Evolutionary conservation across 2,888 invertebrate species (phyloP), one percentile per base, ranked within the genome.

Genomic region (Ochropleura plecta): DNA sequence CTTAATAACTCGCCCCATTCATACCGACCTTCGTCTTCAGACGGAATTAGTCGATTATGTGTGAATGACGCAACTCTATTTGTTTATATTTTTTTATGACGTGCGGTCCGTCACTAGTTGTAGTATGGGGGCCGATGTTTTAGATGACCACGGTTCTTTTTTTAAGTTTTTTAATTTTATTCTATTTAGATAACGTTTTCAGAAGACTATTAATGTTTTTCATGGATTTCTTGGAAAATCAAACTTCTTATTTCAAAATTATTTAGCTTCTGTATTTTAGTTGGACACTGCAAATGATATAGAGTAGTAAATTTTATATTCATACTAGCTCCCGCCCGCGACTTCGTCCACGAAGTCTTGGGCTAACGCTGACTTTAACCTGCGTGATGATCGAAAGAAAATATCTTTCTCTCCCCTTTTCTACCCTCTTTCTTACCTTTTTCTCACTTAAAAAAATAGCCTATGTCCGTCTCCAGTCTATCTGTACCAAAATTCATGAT

Each of bases 1-100:
- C 91, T 91, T 93, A 92, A 94, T 93, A 94, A 93, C 91, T 93
- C 30, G 85, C 88, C 86, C 87, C 93, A 91, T 94, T 94, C 93
- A 93, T 90, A 84, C 87, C 81, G 90, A 89, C 88, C 90, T 91
- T 91, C 90, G 92, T 92, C 91, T 91, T 90, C 70, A 84, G 86
- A 74, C 70, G 79, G 83, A 79, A 86, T 81, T 84, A 79, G 77
- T 76, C 76, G 72, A 72, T 85, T 85, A 79, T 81, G 74, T 79
- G 72, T 78, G 82, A 85, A 73, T 75, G 78, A 70, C 53, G 70
- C 59, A 18, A 69, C 62, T 69, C 59, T 76, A 76, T 76, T 76
- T 53, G 66, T 74, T 62, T 74, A 74, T 74, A 40, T 49, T 76
- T 70, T 68, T 77, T 77, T 73, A 73, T 77, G 51, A 72, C 9